phyloP scores from a whole-genome alignment of 2,113 vertebrate genomes.

The Neogale vison region DNA sequence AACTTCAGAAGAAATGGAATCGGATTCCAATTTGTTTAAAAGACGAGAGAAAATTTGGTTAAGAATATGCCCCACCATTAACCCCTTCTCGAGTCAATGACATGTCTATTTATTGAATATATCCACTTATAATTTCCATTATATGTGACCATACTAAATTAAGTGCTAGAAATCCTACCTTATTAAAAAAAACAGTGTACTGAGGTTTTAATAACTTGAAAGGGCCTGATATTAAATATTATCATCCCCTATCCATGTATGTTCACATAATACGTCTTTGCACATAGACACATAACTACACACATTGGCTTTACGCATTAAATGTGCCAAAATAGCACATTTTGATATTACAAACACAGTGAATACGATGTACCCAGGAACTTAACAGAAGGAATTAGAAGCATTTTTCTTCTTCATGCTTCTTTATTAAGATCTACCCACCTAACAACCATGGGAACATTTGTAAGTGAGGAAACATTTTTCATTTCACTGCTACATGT shows the following conservation, averaged over 20 bases:
- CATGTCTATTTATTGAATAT: constrained; percentile 24
- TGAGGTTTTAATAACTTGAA: constrained; percentile 43
- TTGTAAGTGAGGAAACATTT: constrained; percentile 56
- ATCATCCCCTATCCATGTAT: constrained; percentile 16
- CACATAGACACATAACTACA: neutral
- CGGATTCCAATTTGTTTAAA: constrained; percentile 46
- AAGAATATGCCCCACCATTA: constrained; percentile 24
- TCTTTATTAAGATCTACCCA: constrained; percentile 69
- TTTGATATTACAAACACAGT: constrained; percentile 55
- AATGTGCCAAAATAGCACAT: constrained; percentile 39
- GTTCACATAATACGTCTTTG: constrained; percentile 10
- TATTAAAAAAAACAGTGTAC: constrained; percentile 37
- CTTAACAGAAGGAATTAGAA: constrained; percentile 62
- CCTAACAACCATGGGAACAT: constrained; percentile 48
- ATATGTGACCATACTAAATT: neutral
- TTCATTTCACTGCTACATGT: constrained; percentile 43
- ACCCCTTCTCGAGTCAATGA: constrained; percentile 1
- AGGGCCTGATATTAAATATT: constrained; percentile 29
- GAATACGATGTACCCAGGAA: constrained; percentile 30
- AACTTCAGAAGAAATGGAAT: constrained; percentile 44
- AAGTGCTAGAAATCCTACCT: constrained; percentile 31
- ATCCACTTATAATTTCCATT: constrained; percentile 17
- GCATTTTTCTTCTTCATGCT: constrained; percentile 63
- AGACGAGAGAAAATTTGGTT: constrained; percentile 26
- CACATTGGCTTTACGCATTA: neutral